Percentiles rank a stretch among this genome's conserved stretches.
These are phyloP conservation scores for Torymus aiolomorphi DNA, from an alignment of 2,888 invertebrate genomes.

Conservation along the genomic window DNA sequence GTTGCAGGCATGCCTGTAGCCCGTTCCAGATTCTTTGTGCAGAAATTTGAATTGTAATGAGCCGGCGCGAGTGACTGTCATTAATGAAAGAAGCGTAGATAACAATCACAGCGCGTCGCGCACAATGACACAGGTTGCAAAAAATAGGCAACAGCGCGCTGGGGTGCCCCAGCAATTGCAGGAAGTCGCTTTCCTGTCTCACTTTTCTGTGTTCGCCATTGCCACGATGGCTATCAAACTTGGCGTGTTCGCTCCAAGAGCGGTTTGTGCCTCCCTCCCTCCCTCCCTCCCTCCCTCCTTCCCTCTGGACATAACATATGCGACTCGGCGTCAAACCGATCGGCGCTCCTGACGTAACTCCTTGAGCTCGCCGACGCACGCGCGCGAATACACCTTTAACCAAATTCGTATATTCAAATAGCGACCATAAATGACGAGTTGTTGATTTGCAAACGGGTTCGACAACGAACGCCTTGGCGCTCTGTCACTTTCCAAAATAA, in stretches of 20 bases:
- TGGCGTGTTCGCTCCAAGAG: no score
- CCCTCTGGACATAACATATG: no score
- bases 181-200: slow-evolving; percentile 40
- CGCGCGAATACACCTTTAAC: neutral
- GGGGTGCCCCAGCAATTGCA: slow-evolving; percentile 16
- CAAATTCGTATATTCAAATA: slow-evolving; percentile 29
- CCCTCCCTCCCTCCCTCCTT: no score
- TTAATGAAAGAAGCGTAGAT: slow-evolving; percentile 29
- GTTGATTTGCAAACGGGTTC: neutral
- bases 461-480: slow-evolving; percentile 12
- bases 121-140: neutral
- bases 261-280: no score
- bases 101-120: neutral
- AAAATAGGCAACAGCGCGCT: slow-evolving; percentile 13
- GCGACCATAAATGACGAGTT: neutral
- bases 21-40: slow-evolving; percentile 1
- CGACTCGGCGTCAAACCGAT: no score
- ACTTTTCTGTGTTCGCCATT: neutral
- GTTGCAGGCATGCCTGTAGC: slow-evolving; percentile 9
- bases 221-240: neutral
- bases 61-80: slow-evolving; percentile 1
- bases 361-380: neutral
- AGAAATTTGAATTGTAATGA: slow-evolving; percentile 17
- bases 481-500: slow-evolving; percentile 41
- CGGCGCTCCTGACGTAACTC: neutral